Base-by-base conservation (phyloP, 2,888 invertebrate species). In the Melieria omissa region DNA sequence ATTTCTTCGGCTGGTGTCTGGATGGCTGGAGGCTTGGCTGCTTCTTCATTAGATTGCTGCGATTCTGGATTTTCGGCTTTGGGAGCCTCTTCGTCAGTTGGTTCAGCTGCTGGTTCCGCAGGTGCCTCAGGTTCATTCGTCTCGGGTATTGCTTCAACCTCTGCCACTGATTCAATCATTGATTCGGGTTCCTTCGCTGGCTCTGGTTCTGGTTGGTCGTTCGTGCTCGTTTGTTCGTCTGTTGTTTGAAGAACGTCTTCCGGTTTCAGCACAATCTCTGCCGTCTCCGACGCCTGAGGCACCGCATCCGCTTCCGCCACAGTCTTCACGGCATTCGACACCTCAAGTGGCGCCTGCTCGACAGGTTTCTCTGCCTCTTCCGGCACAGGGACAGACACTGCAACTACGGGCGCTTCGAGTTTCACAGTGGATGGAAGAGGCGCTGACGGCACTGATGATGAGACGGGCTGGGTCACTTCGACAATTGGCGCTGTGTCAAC, bases 211-310 rank as follows among this genome's bases (percentile, higher is more conserved):
- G 10, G 12, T 14, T 5, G 7, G 0, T 16, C 29, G 3, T 4
- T 42, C 55, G 12, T 42, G 29, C 29, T 55, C 16, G 57, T 47
- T 54, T 54, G 52, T 44, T 42, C 45, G 42, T 16, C 42, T 14
- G 42, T 58, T 12, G 61, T 41, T 10, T 58, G 58, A 7, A 52
- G 42, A 3, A 57, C 14, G 41, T 29, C 54, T 47, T 72, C 72
- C 1, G 80, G 77, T 60, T 79, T 79, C 0, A 79, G 76, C 54
- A 81, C 77, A n/a, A 78, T 71, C 5, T 76, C 79, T 3, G 76
- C 78, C 4, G 76, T 69, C 65, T 81, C 81, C 0, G 85, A 84
- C 1, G 84, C 82, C 68, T 82, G 79, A 6, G 61, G 67, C 65
- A 72, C 69, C 8, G 63, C 14, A 66, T 76, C 70, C 58, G 47